Evolutionary conservation across 1,140 invertebrate species (phyloP).

Genomic region (Cherax quadricarinatus): DNA sequence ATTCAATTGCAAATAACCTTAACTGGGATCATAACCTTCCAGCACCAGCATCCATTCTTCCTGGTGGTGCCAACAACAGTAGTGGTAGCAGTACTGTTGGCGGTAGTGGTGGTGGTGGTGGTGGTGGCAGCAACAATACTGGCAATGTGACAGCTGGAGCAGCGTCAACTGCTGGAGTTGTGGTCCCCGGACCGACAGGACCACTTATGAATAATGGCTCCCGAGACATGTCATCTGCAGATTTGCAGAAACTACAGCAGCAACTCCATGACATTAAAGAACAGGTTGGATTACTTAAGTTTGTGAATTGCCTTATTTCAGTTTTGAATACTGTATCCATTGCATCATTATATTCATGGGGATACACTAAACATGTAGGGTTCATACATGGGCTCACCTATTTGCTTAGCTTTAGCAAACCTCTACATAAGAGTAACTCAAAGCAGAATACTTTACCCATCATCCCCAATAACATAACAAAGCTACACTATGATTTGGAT

Average conservation of each 20-base stretch:
- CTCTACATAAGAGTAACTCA: too few species aligned
- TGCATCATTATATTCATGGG: too few species aligned
- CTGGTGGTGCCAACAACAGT: slow-evolving; percentile 46
- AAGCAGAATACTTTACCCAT: too few species aligned
- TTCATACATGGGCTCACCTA: too few species aligned
- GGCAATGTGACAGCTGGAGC: slow-evolving; percentile 12
- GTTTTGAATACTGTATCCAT: too few species aligned
- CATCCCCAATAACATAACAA: too few species aligned
- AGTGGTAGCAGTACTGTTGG: slow-evolving; percentile 19
- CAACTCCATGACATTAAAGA: slow-evolving; percentile 98
- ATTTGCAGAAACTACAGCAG: slow-evolving; percentile 96
- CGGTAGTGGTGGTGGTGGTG: slow-evolving; percentile 11
- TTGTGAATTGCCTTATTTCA: too few species aligned
- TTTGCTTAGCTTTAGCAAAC: too few species aligned
- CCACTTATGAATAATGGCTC: slow-evolving; percentile 85
- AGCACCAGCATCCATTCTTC: slow-evolving; percentile 53
- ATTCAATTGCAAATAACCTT: background rate
- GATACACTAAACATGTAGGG: too few species aligned
- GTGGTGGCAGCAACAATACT: slow-evolving; percentile 9
- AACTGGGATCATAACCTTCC: background rate
- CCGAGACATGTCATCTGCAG: slow-evolving; percentile 84
- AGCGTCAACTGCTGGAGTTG: slow-evolving; percentile 63
- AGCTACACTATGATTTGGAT: too few species aligned
- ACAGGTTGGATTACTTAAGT: slow-evolving; percentile 82
- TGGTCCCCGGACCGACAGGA: slow-evolving; percentile 69